Evolutionary conservation across 2,113 vertebrate genomes (phyloP), one percentile per base, ranked within the genome.

Genomic region (Chaenocephalus aceratus): DNA sequence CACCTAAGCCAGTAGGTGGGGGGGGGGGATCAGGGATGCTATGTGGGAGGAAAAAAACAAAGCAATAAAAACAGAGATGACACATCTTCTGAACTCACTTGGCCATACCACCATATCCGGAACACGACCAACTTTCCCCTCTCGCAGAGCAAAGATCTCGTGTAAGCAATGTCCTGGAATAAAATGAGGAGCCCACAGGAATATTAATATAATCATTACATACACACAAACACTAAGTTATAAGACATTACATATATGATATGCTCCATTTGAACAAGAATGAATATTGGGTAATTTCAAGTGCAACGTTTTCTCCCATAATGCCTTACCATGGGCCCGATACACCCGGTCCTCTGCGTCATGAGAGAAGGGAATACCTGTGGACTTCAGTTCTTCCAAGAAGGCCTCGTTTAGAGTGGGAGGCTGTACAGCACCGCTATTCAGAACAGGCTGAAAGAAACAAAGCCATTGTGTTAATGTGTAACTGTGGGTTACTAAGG

Each of bases 81-180:
- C 45, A 59, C 46, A 56, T 68, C 34, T 82, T 85, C 15, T 72
- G 36, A 79, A 95, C 95, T 96, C 84, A 99, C 98, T 96, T 93
- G 98, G 98, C 98, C 98, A 99, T 49, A 98, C 93, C 91, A 99
- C 97, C 93, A 98, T 83, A 93, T 99, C 98, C 86, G 98, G 98
- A 95, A 99, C 92, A 75, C 96, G 95, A 54, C 97, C 95, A 88
- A 98, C 90, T 90, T 95, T 97, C 89, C 97, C 98, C 95, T 99
- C 98, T 89, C 98, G 96, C 84, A 99, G 95, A 88, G 97, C 92
- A 94, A 98, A 97, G 93, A 99, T 96, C 94, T 99, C 98, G 64
- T 99, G 96, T 91, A 99, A 92, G 94, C 98, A 99, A 91, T 99
- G 98, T 77, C 98, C 98, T 99, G 91, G 18, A 59, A 58, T 21